Conservation (phyloP, 2,113 vertebrate species). For the Atractosteus spatula region DNA sequence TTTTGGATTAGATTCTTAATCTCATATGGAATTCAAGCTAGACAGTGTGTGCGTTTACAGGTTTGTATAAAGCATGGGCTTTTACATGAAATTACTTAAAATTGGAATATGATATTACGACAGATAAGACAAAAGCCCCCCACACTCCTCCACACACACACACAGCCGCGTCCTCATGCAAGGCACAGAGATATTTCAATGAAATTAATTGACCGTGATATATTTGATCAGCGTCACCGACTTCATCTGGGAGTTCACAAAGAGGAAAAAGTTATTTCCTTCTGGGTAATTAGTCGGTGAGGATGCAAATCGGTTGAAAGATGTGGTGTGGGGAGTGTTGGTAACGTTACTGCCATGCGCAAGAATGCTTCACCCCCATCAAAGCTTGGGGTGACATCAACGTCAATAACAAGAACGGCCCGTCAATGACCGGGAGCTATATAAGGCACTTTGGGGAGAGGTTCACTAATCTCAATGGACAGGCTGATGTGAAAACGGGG, state of each 20-base stretch:
- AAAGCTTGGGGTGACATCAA: conserved; percentile 67
- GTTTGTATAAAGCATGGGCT: no score
- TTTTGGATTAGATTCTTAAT: no score
- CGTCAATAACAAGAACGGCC: conserved; percentile 64
- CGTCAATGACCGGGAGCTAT: conserved; percentile 67
- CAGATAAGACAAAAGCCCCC: no score
- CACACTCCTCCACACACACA: neutral
- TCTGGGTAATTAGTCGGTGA: conserved; percentile 32
- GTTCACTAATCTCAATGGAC: conserved; percentile 43
- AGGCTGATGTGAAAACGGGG: conserved; percentile 49
- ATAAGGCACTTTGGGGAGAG: conserved; percentile 53
- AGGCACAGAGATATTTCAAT: neutral
- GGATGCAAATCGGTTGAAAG: conserved; percentile 64
- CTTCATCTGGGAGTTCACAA: conserved; percentile 45
- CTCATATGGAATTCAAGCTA: no score
- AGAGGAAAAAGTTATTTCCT: conserved; percentile 13
- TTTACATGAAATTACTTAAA: no score
- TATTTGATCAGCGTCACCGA: conserved; percentile 26
- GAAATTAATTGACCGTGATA: neutral
- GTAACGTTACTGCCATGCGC: conserved; percentile 60
- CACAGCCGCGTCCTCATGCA: no score
- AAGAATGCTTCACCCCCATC: conserved; percentile 56
- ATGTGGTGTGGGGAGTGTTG: conserved; percentile 51
- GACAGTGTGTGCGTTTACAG: no score
- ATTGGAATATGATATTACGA: no score